Evolutionary conservation across 2,113 vertebrate species (phyloP).

Genomic region (Kryptolebias marmoratus): DNA sequence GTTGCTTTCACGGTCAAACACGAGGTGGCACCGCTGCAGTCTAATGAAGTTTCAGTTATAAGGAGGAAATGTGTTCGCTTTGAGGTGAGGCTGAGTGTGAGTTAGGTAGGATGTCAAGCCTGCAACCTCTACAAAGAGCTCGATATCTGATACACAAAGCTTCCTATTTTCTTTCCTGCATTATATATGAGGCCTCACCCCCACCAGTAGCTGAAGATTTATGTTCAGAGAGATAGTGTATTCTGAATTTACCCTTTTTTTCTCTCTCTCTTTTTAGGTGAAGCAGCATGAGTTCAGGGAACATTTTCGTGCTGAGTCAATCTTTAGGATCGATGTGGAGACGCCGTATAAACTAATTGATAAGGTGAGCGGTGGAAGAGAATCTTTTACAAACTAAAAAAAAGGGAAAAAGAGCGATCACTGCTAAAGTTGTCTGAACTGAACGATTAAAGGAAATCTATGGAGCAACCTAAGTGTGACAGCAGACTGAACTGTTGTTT

Average conservation of each 20-base stretch:
- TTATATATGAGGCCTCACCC: slow-evolving; percentile 52
- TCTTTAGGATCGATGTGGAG: slow-evolving; percentile 74
- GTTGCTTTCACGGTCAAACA: slow-evolving; percentile 85
- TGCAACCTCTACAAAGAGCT: slow-evolving; percentile 52
- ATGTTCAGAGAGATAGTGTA: background rate
- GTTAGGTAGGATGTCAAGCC: slow-evolving; percentile 31
- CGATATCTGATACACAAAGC: slow-evolving; percentile 54
- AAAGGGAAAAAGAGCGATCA: background rate
- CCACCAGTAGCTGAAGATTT: background rate
- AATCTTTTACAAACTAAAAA: background rate
- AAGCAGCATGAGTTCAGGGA: slow-evolving; percentile 85
- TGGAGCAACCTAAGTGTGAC: background rate
- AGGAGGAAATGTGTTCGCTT: slow-evolving; percentile 89
- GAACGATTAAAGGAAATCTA: slow-evolving; percentile 4
- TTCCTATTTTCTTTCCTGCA: slow-evolving; percentile 54
- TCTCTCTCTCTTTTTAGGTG: slow-evolving; percentile 69
- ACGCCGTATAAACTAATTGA: slow-evolving; percentile 75
- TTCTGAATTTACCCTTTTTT: slow-evolving; percentile 16
- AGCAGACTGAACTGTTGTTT: slow-evolving; percentile 2
- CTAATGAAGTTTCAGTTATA: slow-evolving; percentile 88
- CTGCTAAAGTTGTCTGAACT: background rate
- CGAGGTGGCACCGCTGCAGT: slow-evolving; percentile 84
- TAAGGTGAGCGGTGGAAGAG: slow-evolving; percentile 66
- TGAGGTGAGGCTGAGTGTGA: slow-evolving; percentile 81
- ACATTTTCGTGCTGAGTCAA: slow-evolving; percentile 76